Conservation (phyloP, 2,113 vertebrate species). For the Ailurus styani region DNA sequence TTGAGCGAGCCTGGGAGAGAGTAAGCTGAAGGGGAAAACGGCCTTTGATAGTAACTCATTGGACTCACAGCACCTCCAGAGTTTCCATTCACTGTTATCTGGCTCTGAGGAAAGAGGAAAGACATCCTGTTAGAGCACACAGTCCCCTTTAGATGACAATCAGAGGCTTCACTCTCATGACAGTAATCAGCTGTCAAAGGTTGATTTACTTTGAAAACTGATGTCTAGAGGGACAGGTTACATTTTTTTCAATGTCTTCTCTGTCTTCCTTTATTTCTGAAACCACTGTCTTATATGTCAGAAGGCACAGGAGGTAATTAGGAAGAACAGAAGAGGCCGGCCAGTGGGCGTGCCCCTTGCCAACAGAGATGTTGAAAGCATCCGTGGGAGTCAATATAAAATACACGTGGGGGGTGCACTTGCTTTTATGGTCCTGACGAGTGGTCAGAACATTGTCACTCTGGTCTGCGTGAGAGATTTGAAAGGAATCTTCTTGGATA, state of each 20-base stretch:
- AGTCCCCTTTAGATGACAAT: neutral
- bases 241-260: neutral
- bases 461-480: neutral
- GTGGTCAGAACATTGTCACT: neutral
- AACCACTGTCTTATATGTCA: neutral
- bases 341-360: neutral
- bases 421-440: neutral
- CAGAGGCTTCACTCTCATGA: constrained; percentile 35
- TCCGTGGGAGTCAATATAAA: neutral
- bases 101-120: constrained; percentile 85
- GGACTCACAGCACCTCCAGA: constrained; percentile 83
- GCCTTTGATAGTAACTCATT: constrained; percentile 89
- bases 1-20: constrained; percentile 88
- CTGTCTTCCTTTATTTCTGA: neutral
- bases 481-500: neutral
- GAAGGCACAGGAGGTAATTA: neutral
- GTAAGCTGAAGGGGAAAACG: constrained; percentile 91
- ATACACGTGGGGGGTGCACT: neutral
- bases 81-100: constrained; percentile 93
- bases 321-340: neutral
- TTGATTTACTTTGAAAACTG: constrained; percentile 49
- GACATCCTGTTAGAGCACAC: constrained; percentile 67
- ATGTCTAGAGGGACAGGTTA: neutral
- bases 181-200: constrained; percentile 41
- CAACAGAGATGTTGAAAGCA: neutral